Conservation (phyloP, 2,113 vertebrate genomes). For the Silurus asotus region DNA sequence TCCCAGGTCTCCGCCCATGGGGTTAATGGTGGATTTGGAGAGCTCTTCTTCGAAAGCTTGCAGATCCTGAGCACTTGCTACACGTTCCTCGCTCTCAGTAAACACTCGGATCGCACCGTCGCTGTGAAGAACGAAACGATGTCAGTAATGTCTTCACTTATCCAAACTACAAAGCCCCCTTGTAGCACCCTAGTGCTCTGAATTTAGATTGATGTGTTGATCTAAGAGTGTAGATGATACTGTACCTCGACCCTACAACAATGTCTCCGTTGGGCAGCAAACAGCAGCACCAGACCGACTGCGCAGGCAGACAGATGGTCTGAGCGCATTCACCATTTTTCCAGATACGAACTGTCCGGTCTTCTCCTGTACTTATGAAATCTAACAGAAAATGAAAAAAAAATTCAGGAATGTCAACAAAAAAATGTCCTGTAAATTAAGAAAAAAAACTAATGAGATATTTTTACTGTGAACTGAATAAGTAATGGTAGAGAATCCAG, state of each 20-base stretch:
- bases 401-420: background rate
- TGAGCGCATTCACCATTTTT: constrained; percentile 85
- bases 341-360: constrained; percentile 91
- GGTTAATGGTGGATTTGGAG: constrained; percentile 88
- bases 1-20: constrained; percentile 91
- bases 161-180: background rate
- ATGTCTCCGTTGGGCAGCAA: constrained; percentile 90
- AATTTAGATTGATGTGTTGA: background rate
- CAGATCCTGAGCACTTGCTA: constrained; percentile 83
- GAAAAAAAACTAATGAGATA: background rate
- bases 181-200: background rate
- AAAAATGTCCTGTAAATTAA: background rate
- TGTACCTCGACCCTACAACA: constrained; percentile 91
- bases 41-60: constrained; percentile 95
- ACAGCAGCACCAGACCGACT: constrained; percentile 98
- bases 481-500: background rate
- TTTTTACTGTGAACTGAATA: background rate
- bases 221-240: too few relatives aligned
- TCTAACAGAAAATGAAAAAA: constrained; percentile 65
- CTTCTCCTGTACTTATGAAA: constrained; percentile 94
- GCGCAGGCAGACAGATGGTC: constrained; percentile 90
- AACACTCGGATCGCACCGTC: constrained; percentile 95
- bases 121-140: constrained; percentile 63
- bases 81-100: constrained; percentile 83
- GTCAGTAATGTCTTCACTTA: background rate